Base-by-base conservation (phyloP, 2,797 vertebrate genomes). In the Crenuchus spilurus region DNA sequence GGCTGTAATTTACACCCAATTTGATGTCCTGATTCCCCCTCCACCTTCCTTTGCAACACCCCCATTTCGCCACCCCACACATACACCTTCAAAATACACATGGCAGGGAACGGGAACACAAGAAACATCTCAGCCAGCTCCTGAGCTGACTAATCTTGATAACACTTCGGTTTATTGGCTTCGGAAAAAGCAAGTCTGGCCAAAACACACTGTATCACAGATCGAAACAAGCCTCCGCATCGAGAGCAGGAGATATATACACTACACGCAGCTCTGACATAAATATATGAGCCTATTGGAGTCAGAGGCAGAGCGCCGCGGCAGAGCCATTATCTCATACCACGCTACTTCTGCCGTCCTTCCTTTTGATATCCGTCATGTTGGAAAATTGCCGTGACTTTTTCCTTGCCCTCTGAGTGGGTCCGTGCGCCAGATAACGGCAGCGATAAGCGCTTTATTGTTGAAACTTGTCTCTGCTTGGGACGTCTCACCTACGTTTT, bases 1-100 rank as follows among this genome's bases (percentile, higher is more conserved):
- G 35, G 35, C 62, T 79, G 74, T 74, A 76, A 72, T 75, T 83
- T 72, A 74, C 72, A 58, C 63, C 55, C 68, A 68, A 75, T 75
- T 68, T 72, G 73, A 67, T 52, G 69, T 62, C 64, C 66, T 28
- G 16, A 20, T 18, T 75, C 46, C n/a, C 28, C 11, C n/a, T 14
- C 44, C 4, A 28, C 2, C 24, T 5, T 30, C 24, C 55, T 42
- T 16, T 41, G 28, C 20, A 26, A 26, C 8, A 54, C 28, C 33
- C 8, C 8, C 8, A 35, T 8, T 35, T 8, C 3, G 33, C 33
- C 33, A 3, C 8, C 33, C 33, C n/a, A n/a, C n/a, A n/a, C n/a
- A n/a, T n/a, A n/a, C n/a, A n/a, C n/a, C n/a, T 31, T 55, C 28
- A 46, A 68, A 63, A 52, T 22, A 70, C 13, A 30, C 35, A 58